phyloP scores from a whole-genome alignment of 2,113 vertebrate species.

The Bothrops jararaca region DNA sequence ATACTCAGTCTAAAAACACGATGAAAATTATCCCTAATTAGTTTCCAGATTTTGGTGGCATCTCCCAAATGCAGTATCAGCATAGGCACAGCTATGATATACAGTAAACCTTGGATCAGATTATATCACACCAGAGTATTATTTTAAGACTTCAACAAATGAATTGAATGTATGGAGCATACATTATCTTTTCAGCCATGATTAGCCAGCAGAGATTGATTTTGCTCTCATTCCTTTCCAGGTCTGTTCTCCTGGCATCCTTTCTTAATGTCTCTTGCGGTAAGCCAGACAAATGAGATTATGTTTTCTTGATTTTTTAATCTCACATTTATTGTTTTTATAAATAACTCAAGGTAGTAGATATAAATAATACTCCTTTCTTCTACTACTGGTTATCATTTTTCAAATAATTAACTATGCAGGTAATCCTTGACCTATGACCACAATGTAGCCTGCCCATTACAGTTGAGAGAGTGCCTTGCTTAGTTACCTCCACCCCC shows the following conservation, averaged over 20 bases:
- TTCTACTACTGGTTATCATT: not conserved
- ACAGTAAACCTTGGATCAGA: not conserved
- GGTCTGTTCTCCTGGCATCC: constrained; percentile 97
- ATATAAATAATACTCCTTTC: not conserved
- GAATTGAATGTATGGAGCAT: not conserved
- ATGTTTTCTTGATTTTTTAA: not conserved
- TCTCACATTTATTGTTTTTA: not conserved
- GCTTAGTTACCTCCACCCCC: not conserved
- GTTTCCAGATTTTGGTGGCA: not conserved
- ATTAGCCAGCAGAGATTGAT: not conserved
- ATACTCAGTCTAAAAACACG: not conserved
- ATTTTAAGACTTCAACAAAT: not conserved
- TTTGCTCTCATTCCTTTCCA: constrained; percentile 58
- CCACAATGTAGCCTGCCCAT: not conserved
- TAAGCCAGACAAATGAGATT: constrained; percentile 70
- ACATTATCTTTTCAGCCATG: not conserved
- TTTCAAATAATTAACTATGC: not conserved
- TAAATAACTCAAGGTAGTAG: not conserved
- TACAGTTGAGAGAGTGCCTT: not conserved
- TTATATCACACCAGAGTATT: not conserved
- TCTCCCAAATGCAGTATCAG: not conserved
- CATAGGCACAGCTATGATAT: not conserved
- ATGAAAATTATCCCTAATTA: not conserved
- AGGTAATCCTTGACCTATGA: not conserved
- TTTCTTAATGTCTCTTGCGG: constrained; percentile 89